Conservation (phyloP, 2,797 vertebrate species). For the Aplochiton taeniatus region DNA sequence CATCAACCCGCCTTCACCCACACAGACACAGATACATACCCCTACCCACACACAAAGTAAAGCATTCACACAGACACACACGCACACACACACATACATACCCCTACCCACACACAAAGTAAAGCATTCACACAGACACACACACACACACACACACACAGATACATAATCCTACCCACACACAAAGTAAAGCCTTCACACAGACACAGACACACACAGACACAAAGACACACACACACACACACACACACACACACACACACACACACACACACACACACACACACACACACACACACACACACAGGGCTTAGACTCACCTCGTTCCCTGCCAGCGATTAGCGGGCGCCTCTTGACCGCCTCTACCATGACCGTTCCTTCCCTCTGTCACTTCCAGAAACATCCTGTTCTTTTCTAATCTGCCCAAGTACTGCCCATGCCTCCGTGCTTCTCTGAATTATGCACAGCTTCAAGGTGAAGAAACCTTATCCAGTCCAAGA, state of each 20-base stretch:
- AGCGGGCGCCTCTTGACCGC: constrained; percentile 69
- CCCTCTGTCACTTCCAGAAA: constrained; percentile 35
- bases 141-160: not conserved
- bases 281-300: too few relatives aligned
- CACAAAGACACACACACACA: too few relatives aligned
- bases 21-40: constrained; percentile 19
- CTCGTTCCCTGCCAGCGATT: constrained; percentile 77
- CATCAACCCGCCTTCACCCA: not conserved
- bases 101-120: too few relatives aligned
- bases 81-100: constrained; percentile 2
- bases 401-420: constrained; percentile 36
- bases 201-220: too few relatives aligned
- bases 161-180: not conserved
- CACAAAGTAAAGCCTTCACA: too few relatives aligned
- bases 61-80: constrained; percentile 40
- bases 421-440: constrained; percentile 32
- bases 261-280: not conserved
- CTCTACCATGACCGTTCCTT: constrained; percentile 64
- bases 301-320: constrained; percentile 59
- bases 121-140: not conserved
- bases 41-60: not conserved
- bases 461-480: constrained; percentile 66
- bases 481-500: constrained; percentile 66
- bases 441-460: constrained; percentile 65
- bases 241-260: too few relatives aligned